Evolutionary conservation across 1,140 invertebrate genomes (phyloP).

Genomic region (Drosophila mojavensis): DNA sequence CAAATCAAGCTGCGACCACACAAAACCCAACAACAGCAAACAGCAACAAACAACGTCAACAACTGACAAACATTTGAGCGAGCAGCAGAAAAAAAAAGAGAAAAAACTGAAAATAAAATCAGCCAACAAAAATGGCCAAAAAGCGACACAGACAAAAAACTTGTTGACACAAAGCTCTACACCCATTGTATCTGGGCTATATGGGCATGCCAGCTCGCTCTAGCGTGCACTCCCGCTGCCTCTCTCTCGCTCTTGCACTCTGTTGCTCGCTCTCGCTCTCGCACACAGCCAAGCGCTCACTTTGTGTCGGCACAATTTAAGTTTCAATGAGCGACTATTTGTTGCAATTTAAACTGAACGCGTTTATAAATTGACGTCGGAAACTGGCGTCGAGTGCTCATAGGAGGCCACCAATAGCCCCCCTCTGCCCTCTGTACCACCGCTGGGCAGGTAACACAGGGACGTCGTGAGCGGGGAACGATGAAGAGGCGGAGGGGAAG

Average conservation of each 20-base stretch:
- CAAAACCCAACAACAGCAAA: constrained; percentile 46
- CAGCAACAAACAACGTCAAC: constrained; percentile 56
- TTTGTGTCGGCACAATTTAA: constrained; percentile 81
- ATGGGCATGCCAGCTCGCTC: constrained; percentile 33
- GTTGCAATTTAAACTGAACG: constrained; percentile 82
- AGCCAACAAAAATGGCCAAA: constrained; percentile 71
- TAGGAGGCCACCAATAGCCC: constrained; percentile 16
- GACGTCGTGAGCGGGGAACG: neutral
- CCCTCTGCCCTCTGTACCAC: neutral
- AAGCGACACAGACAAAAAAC: constrained; percentile 58
- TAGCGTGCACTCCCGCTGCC: constrained; percentile 14
- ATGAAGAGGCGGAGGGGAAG: neutral
- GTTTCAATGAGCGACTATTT: constrained; percentile 83
- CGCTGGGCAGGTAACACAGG: constrained; percentile 20
- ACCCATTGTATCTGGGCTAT: constrained; percentile 38
- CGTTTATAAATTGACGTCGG: constrained; percentile 80
- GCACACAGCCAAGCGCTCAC: constrained; percentile 49
- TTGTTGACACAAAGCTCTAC: constrained; percentile 76
- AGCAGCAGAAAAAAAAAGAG: constrained; percentile 20
- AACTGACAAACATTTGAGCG: constrained; percentile 57
- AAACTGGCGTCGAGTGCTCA: constrained; percentile 59
- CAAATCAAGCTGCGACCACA: constrained; percentile 78
- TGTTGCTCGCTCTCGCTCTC: neutral
- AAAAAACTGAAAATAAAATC: no score
- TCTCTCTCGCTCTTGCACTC: constrained; percentile 9